Conservation (phyloP, 1,140 invertebrate species). For the Pseudachorutes palmiensis region DNA sequence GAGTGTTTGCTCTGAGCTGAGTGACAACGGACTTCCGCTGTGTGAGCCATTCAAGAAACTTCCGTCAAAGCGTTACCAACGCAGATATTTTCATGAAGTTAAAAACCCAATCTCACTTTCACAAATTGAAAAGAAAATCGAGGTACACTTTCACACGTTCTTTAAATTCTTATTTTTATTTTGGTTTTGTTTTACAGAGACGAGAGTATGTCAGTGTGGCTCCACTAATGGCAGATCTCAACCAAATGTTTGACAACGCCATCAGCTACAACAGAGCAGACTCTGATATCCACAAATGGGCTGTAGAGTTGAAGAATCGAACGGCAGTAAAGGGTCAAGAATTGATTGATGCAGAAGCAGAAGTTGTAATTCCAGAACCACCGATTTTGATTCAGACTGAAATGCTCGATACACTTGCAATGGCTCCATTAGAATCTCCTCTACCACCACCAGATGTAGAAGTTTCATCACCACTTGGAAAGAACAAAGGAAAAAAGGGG, state of each 20-base stretch:
- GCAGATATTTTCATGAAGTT: slow-evolving; percentile 97
- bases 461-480: no score
- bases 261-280: slow-evolving; percentile 86
- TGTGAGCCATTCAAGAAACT: slow-evolving; percentile 51
- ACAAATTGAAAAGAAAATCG: slow-evolving; percentile 85
- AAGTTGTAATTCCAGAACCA: background rate
- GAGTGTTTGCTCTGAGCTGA: slow-evolving; percentile 60
- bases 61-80: slow-evolving; percentile 79
- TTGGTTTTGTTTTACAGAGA: no score
- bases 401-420: no score
- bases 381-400: no score
- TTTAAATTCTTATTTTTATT: no score
- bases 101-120: slow-evolving; percentile 88
- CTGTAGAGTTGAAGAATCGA: slow-evolving; percentile 67
- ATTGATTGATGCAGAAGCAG: slow-evolving; percentile 60
- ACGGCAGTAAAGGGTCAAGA: slow-evolving; percentile 80
- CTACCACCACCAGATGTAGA: no score
- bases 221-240: slow-evolving; percentile 88
- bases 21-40: slow-evolving; percentile 39
- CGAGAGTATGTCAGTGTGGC: slow-evolving; percentile 76
- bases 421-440: no score
- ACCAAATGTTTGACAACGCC: slow-evolving; percentile 96
- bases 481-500: no score
- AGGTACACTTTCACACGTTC: no score
- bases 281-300: slow-evolving; percentile 77